Percentiles rank a stretch among this genome's conserved stretches.
Conservation (phyloP, 2,888 invertebrate genomes). For the Allygus modestus region DNA sequence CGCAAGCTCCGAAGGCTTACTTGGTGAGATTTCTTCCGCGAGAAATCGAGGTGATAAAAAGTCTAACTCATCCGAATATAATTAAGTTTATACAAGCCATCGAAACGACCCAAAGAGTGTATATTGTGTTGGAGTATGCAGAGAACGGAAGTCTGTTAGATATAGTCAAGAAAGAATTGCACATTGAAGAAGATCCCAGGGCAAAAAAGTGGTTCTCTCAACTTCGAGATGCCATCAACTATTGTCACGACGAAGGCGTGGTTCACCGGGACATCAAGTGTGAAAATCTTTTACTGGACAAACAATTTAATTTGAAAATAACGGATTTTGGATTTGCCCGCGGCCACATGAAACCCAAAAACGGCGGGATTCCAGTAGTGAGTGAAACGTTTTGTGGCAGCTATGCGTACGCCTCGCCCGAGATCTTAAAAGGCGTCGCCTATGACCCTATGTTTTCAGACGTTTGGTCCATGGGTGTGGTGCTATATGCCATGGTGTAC, state of each 20-base stretch:
- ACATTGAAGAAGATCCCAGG: constrained; percentile 84
- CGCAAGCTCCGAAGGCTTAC: constrained; percentile 89
- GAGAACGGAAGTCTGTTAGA: constrained; percentile 89
- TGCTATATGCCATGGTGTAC: constrained; percentile 90
- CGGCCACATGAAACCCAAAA: constrained; percentile 80
- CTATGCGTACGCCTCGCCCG: constrained; percentile 93
- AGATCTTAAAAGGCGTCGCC: constrained; percentile 89
- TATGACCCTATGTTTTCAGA: constrained; percentile 90
- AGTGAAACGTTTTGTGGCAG: constrained; percentile 94
- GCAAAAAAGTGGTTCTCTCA: constrained; percentile 86
- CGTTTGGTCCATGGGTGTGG: constrained; percentile 93
- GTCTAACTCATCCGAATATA: constrained; percentile 86
- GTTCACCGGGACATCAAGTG: constrained; percentile 92
- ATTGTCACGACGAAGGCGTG: constrained; percentile 88
- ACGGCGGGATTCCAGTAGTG: constrained; percentile 80
- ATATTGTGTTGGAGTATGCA: constrained; percentile 91
- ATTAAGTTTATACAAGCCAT: constrained; percentile 90
- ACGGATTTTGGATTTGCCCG: constrained; percentile 92
- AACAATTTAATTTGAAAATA: constrained; percentile 83
- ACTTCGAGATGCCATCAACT: constrained; percentile 85
- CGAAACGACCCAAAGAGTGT: constrained; percentile 90
- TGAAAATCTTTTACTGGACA: constrained; percentile 88
- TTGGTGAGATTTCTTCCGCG: constrained; percentile 88
- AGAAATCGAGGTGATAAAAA: constrained; percentile 90
- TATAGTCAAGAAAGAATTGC: constrained; percentile 84